phyloP scores from a whole-genome alignment of 64 coral and sea anemone genomes.

The Pachyseris speciosa region DNA sequence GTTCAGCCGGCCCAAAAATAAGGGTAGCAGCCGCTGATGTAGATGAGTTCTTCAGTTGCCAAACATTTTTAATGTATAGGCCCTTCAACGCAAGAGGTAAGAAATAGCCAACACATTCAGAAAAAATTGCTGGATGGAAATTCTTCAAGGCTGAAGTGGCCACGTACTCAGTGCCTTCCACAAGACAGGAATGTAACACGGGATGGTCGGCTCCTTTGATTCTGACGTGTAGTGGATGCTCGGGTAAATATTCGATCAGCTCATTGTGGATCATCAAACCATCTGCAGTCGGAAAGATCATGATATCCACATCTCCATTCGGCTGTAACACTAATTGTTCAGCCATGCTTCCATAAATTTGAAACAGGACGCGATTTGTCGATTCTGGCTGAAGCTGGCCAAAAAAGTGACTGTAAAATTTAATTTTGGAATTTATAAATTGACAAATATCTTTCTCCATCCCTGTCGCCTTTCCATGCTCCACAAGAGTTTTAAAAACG shows the following conservation, averaged over 20 bases:
- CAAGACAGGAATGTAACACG: slow-evolving; percentile 30
- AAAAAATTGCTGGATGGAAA: slow-evolving; percentile 31
- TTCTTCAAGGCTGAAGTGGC: slow-evolving; percentile 34
- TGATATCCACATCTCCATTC: slow-evolving; percentile 33
- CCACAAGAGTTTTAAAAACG: neutral
- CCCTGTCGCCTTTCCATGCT: neutral
- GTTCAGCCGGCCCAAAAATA: too few relatives aligned
- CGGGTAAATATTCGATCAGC: slow-evolving; percentile 1
- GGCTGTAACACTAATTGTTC: neutral
- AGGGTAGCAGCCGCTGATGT: neutral
- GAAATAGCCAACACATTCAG: neutral
- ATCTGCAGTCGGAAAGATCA: slow-evolving; percentile 45
- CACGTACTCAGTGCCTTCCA: slow-evolving; percentile 49
- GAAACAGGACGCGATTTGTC: neutral
- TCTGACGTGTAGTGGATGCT: slow-evolving; percentile 9
- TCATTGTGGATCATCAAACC: slow-evolving; percentile 19
- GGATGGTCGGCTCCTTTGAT: slow-evolving; percentile 28
- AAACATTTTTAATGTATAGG: neutral
- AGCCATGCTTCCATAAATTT: neutral
- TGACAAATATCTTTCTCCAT: too few relatives aligned
- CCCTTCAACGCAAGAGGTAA: neutral
- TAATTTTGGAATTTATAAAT: too few relatives aligned
- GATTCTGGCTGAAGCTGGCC: too few relatives aligned
- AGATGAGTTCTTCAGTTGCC: neutral
- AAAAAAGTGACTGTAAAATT: too few relatives aligned